These are phyloP conservation scores for Thalassoma bifasciatum DNA, from an alignment of 2,113 vertebrate species.

Conservation along the genomic window DNA sequence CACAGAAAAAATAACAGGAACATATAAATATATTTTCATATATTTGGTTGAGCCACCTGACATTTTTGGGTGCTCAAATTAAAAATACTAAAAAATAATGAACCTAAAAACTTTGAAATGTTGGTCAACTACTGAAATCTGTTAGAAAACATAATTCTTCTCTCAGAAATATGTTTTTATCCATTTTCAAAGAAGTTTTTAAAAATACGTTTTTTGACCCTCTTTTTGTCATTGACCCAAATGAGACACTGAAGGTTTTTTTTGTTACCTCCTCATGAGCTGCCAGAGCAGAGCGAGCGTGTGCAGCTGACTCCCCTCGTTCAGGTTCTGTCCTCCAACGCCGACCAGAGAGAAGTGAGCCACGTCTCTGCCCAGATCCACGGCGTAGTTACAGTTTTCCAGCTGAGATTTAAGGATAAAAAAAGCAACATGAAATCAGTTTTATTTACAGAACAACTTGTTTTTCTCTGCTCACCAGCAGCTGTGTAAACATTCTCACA, in stretches of 20 bases:
- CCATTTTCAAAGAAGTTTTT: no score
- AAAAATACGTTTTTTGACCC: no score
- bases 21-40: no score
- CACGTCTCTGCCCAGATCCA: conserved; percentile 88
- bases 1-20: no score
- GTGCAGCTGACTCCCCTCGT: conserved; percentile 90
- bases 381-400: conserved; percentile 98
- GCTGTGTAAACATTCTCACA: neutral
- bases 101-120: no score
- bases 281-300: conserved; percentile 96
- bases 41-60: no score
- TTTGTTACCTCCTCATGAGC: conserved; percentile 92
- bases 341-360: conserved; percentile 97
- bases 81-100: no score
- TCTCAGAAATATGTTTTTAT: no score
- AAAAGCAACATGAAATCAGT: neutral
- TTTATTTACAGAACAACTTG: neutral
- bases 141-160: no score
- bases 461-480: neutral
- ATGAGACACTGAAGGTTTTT: neutral
- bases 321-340: conserved; percentile 93
- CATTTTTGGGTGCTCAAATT: no score
- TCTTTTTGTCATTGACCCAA: neutral
- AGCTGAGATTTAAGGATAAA: conserved; percentile 78
- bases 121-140: no score